Percentiles rank a stretch among this genome's conserved stretches.
These are phyloP conservation scores for Epicampocera succincta DNA, from an alignment of 2,888 invertebrate species.

Conservation along the genomic window DNA sequence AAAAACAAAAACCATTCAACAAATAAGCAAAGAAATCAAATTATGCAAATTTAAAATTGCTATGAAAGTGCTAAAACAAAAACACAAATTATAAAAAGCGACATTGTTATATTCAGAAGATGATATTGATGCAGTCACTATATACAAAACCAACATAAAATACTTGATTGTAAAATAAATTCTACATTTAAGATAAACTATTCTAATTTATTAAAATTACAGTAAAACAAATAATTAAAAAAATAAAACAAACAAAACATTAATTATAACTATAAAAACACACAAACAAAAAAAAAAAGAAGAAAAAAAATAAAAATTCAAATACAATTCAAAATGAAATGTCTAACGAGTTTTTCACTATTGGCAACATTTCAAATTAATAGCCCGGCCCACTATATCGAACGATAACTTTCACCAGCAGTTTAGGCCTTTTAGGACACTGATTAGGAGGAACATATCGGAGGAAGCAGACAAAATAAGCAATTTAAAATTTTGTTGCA, in stretches of 20 bases:
- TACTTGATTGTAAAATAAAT: conserved; percentile 67
- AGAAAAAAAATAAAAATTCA: conserved; percentile 62
- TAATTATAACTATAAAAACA: conserved; percentile 59
- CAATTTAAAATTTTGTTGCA: too few relatives aligned
- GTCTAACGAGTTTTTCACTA: too few relatives aligned
- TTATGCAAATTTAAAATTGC: conserved; percentile 56
- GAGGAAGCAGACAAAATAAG: too few relatives aligned
- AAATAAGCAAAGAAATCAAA: conserved; percentile 65
- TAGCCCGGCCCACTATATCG: too few relatives aligned
- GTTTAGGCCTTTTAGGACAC: too few relatives aligned
- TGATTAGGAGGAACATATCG: too few relatives aligned
- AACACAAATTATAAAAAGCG: conserved; percentile 29
- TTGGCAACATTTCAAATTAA: too few relatives aligned
- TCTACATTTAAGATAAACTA: conserved; percentile 67
- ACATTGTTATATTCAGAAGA: conserved; percentile 48
- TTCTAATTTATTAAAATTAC: conserved; percentile 71
- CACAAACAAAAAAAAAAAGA: conserved; percentile 44
- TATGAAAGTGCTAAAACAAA: conserved; percentile 52
- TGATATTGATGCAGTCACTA: conserved; percentile 55
- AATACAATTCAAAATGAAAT: conserved; percentile 56
- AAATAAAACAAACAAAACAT: conserved; percentile 57
- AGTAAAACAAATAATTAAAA: conserved; percentile 50
- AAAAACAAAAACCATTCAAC: conserved; percentile 44
- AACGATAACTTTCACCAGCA: too few relatives aligned
- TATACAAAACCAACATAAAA: conserved; percentile 56